These are phyloP conservation scores for Pteruthius melanotis DNA, from an alignment of 2,113 vertebrate species.

Conservation along the genomic window DNA sequence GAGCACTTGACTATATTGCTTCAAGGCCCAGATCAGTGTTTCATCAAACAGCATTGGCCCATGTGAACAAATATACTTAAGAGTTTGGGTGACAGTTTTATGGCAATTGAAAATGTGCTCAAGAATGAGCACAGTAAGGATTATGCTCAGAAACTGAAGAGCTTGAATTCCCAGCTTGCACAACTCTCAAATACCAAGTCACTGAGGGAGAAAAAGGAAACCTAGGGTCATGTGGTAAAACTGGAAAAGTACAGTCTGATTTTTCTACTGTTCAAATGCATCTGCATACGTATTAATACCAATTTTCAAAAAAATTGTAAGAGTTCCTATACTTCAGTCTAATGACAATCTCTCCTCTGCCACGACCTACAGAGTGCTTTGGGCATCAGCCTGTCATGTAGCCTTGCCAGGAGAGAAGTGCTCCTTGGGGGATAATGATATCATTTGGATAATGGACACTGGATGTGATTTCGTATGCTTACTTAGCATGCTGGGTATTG, in stretches of 20 bases:
- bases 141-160: background rate
- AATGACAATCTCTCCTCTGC: background rate
- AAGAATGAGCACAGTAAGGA: background rate
- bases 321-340: background rate
- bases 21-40: background rate
- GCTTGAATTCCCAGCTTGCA: background rate
- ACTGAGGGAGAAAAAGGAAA: background rate
- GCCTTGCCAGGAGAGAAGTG: background rate
- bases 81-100: background rate
- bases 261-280: background rate
- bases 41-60: background rate
- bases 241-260: background rate
- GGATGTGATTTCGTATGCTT: background rate
- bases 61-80: fast-evolving
- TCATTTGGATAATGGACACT: background rate
- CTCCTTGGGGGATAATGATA: background rate
- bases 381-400: background rate
- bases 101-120: background rate
- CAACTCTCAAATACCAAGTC: background rate
- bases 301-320: background rate
- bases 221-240: background rate
- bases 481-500: background rate
- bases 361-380: background rate
- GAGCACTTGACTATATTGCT: background rate
- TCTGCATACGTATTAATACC: background rate